Base-by-base conservation (phyloP, 2,888 invertebrate genomes). In the Homarus gammarus region DNA sequence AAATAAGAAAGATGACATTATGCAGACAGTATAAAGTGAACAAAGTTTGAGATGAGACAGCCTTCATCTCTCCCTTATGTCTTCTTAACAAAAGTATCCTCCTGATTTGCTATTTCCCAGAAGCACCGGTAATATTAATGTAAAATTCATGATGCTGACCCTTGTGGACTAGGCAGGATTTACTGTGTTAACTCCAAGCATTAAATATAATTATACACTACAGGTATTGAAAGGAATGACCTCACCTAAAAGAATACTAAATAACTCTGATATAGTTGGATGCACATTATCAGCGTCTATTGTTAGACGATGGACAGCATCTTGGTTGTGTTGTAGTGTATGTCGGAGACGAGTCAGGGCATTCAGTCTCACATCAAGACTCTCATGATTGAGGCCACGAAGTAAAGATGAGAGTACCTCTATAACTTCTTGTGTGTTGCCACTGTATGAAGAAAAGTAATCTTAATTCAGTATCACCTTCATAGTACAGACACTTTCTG, bases 321-420 rank as follows among this genome's bases (percentile, higher is more conserved):
- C 51, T 68, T 91, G 92, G 61, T 92, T 90, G 27, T 78, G 86
- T 15, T 72, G 84, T 36, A 92, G 64, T 15, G 85, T 73, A n/a
- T 81, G 75, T 15, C 86, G 86, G 0, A 92, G 82, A 27, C 89
- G 73, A 40, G n/a, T 72, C 31, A 92, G 51, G 12, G 89, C 84
- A 86, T 75, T 78, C 6, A 86, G 64, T 15, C 90, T 72, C 31
- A 92, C 92, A 44, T 92, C 92, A 49, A 90, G 56, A 51, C 90
- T 92, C 82, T 89, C 92, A 56, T 92, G 92, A 27, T 18, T 84
- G 27, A 92, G 72, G 22, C 84, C 89, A 31, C 64, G 38, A 33
- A 78, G 36, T 22, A 90, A 68, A 73, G 83, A 44, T 22, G 73
- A 61, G 36, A 91, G 61, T 27, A 33, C 79, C 49, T 68, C 49